Conservation (phyloP, 2,888 invertebrate species). For the Cantharis rufa region DNA sequence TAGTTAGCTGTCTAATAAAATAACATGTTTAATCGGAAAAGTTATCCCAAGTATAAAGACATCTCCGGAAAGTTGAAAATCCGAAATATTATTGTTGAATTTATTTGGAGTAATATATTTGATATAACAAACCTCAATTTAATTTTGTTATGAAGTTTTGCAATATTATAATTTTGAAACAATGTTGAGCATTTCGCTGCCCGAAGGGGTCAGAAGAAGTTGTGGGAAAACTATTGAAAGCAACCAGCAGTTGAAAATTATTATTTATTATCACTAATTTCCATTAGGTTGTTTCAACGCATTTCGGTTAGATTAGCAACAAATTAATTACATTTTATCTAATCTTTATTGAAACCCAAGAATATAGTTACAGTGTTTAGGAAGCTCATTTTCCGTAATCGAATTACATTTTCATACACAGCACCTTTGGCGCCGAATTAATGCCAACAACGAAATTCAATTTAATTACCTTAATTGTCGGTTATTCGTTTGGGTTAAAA, state of each 20-base stretch:
- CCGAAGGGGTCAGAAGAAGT: background rate
- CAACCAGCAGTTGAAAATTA: background rate
- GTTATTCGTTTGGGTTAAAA: conserved; percentile 18
- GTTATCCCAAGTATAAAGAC: background rate
- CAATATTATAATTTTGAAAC: background rate
- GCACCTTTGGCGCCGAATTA: conserved; percentile 23
- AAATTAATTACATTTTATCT: background rate
- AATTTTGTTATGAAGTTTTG: background rate
- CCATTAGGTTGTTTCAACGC: background rate
- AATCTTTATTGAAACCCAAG: background rate
- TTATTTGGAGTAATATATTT: background rate
- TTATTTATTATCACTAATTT: background rate
- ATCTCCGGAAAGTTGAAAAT: background rate
- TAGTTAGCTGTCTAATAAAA: background rate
- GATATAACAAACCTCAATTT: background rate
- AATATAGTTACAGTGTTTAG: background rate
- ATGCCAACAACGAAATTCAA: conserved; percentile 22
- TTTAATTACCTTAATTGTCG: conserved; percentile 15
- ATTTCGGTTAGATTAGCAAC: background rate
- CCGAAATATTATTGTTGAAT: background rate
- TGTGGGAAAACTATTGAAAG: background rate
- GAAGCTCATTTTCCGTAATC: background rate
- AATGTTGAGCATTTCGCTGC: background rate
- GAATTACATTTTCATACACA: conserved; percentile 3
- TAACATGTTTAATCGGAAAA: background rate